Evolutionary conservation across 2,888 invertebrate species (phyloP).

Genomic region (Noctua pronuba): DNA sequence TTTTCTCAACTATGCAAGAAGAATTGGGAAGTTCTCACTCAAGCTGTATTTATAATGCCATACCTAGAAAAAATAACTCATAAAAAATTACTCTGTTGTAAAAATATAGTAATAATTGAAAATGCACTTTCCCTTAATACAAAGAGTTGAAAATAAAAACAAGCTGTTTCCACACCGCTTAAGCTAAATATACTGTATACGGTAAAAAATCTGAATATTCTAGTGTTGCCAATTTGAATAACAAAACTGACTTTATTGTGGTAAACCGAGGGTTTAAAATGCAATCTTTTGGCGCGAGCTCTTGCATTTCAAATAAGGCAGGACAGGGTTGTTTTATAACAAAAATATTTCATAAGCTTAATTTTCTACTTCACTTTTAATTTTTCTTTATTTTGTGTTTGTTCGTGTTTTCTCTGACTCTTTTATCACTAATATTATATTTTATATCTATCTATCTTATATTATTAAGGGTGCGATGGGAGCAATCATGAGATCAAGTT

Average conservation of each 20-base stretch:
- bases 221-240: conserved; percentile 55
- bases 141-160: neutral
- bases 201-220: conserved; percentile 38
- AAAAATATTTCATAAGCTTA: conserved; percentile 12
- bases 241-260: conserved; percentile 47
- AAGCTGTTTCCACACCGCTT: neutral
- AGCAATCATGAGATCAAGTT: no score
- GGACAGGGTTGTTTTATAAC: neutral
- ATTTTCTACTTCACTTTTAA: no score
- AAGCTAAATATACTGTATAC: neutral
- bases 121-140: neutral
- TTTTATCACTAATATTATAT: neutral
- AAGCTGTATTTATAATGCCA: neutral
- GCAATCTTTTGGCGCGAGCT: conserved; percentile 48
- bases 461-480: no score
- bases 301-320: conserved; percentile 35
- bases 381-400: neutral
- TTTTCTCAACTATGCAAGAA: no score
- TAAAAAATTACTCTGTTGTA: neutral
- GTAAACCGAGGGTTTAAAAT: conserved; percentile 33
- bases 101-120: neutral
- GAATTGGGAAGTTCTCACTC: neutral
- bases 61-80: neutral
- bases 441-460: no score
- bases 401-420: neutral